Evolutionary conservation across 2,888 invertebrate genomes (phyloP), one percentile per base, ranked within the genome.

Genomic region (Oligia fasciuncula): DNA sequence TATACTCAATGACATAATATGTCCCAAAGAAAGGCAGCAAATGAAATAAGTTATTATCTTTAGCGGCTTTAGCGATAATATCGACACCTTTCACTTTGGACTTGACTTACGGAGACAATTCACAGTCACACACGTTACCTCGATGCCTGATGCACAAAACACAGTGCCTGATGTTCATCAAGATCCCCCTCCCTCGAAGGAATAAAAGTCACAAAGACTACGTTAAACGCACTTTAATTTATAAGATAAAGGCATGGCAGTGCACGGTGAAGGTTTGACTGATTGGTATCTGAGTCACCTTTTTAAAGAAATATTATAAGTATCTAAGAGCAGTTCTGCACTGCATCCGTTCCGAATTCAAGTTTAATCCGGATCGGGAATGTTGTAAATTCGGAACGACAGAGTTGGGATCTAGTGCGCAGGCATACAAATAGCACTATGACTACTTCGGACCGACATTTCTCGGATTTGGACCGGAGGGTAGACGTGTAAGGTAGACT

Each of bases 91-190:
- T 81, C 77, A 84, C 73, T 67, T 76, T 14, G 29, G 14, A 51
- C 57, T 43, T 69, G 29, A 71, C 11, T 51, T 66, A 74, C 43
- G 71, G 54, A 63, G 73, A 80, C 83, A 76, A 73, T 80, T 73
- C 72, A 80, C 46, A 49, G 43, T 54, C 63, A 66, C 60, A 66
- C 65, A 73, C 54, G 73, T 62, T 80, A 80, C 80, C 69, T 80
- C 67, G 46, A 29, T 19, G 40, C 43, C 77, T 77, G 77, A 85
- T 81, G 81, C n/a, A n/a, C n/a, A n/a, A n/a, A n/a, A n/a, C n/a
- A n/a, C n/a, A n/a, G n/a, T 19, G 40, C 43, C 77, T 77, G 77
- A 85, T 81, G 81, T 17, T 77, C 77, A 84, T 85, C 67, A 74
- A 85, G 85, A 81, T 85, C n/a, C n/a, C n/a, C n/a, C 19, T 35